Base-by-base conservation (phyloP, 2,113 vertebrate genomes). In the Rissa tridactyla region DNA sequence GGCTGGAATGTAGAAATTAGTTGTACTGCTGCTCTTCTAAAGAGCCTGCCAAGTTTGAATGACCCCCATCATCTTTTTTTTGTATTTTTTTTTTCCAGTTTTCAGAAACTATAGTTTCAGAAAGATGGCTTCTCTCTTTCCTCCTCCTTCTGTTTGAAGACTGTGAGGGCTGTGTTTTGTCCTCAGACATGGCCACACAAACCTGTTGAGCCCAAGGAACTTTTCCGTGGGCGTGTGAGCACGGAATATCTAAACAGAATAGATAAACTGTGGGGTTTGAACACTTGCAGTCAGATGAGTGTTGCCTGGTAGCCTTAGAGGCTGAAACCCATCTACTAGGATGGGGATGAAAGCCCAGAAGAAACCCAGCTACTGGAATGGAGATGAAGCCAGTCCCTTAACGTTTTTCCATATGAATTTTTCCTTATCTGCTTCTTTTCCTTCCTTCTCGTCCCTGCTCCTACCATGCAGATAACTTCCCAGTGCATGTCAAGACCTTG, bases 41-140 rank as follows among this genome's bases (percentile, higher is more conserved):
- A 72, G 51, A 86, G 26, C 22, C 12, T 64, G 60, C 10, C 38
- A 54, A 38, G 29, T 19, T 22, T 36, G 20, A 85, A n/a, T 2
- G 7, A 30, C 6, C 20, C 5, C 5, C 4, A 0, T 17, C 3
- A 7, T 38, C 14, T 30, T 42, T 46, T 15, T 30, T 26, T 62
- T 57, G 8, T 36, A 9, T 23, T 15, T 15, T 29, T 26, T 54
- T 64, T 32, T 20, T 47, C 21, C 29, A 5, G 5, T 54, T 75
- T 79, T 82, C 30, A 64, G 61, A 71, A 88, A 38, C 12, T 5
- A 10, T 34, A 2, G 0, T 51, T 76, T 68, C 69, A 80, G 61
- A 77, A 6, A 73, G 9, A 3, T 36, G 23, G 25, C 13, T 38
- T 89, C 29, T 75, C 11, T 20, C 4, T 66, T 76, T 91, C 19